Evolutionary conservation across 2,113 vertebrate genomes (phyloP).

Genomic region (Etia nguti): DNA sequence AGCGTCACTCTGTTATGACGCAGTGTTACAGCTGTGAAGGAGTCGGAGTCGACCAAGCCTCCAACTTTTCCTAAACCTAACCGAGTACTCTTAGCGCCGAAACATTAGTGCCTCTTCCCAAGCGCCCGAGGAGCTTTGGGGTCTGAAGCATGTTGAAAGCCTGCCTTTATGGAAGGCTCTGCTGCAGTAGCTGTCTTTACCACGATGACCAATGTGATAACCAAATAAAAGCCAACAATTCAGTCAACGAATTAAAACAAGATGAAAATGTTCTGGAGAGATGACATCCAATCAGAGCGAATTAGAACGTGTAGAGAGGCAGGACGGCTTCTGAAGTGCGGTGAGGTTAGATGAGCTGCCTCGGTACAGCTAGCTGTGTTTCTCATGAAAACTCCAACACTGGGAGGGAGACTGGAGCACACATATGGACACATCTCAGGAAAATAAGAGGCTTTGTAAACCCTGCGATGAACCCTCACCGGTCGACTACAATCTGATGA

Average conservation of each 20-base stretch:
- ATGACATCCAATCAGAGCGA: not conserved
- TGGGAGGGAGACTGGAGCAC: not conserved
- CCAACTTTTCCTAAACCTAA: no score
- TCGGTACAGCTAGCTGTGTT: not conserved
- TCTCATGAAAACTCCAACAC: fast-evolving
- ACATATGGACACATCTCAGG: not conserved
- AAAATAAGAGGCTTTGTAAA: no score
- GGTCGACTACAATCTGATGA: fast-evolving
- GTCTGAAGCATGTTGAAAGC: fast-evolving
- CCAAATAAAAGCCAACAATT: not conserved
- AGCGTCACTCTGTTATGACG: not conserved
- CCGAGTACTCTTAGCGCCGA: not conserved
- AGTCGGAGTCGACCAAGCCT: fast-evolving
- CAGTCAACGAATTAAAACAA: not conserved
- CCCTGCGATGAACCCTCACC: not conserved
- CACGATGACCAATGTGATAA: not conserved
- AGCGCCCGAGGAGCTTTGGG: not conserved
- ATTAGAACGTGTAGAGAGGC: not conserved
- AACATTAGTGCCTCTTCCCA: not conserved
- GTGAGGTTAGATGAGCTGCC: not conserved
- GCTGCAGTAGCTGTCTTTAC: not conserved
- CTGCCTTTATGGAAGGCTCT: not conserved
- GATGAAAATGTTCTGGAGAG: not conserved
- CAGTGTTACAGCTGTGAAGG: not conserved
- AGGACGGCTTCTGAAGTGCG: not conserved